Evolutionary conservation across 1,140 invertebrate species (phyloP).

Genomic region (Colletes latitarsis): DNA sequence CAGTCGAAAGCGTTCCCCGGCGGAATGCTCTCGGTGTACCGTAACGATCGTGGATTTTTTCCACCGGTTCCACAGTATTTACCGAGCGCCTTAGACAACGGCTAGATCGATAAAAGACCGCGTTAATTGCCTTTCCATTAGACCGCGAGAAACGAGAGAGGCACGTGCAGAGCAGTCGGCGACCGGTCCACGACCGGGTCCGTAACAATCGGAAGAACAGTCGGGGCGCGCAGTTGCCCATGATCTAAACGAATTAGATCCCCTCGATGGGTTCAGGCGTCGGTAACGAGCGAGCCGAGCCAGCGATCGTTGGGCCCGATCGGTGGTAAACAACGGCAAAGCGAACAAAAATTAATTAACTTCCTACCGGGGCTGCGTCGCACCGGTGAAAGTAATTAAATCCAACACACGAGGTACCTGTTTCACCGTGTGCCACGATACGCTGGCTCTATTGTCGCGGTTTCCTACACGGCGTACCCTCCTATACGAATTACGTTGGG

Average conservation of each 20-base stretch:
- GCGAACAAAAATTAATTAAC: slow-evolving; percentile 48
- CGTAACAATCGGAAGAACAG: slow-evolving; percentile 30
- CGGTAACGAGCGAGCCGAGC: slow-evolving; percentile 7
- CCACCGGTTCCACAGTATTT: neutral
- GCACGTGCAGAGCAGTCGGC: slow-evolving; percentile 40
- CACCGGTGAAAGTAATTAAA: slow-evolving; percentile 55
- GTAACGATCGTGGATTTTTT: slow-evolving; percentile 1
- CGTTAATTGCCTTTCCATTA: slow-evolving; percentile 56
- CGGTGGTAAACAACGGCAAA: neutral
- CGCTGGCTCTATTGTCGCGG: slow-evolving; percentile 41
- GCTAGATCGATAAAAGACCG: slow-evolving; percentile 35
- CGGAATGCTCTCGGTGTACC: neutral
- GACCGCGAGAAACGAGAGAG: slow-evolving; percentile 29
- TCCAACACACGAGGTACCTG: slow-evolving; percentile 24
- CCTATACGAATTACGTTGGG: too few relatives aligned
- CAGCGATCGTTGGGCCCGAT: slow-evolving; percentile 29
- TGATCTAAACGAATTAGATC: slow-evolving; percentile 44
- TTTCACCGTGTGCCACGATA: slow-evolving; percentile 2
- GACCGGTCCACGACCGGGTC: slow-evolving; percentile 43
- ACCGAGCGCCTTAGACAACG: slow-evolving; percentile 1
- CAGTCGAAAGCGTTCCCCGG: neutral
- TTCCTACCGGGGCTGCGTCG: slow-evolving; percentile 7
- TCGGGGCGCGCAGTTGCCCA: too few relatives aligned
- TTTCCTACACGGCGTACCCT: neutral
- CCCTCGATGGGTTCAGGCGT: slow-evolving; percentile 22